phyloP scores from a whole-genome alignment of 2,797 vertebrate genomes.

The Sebastes reedi region DNA sequence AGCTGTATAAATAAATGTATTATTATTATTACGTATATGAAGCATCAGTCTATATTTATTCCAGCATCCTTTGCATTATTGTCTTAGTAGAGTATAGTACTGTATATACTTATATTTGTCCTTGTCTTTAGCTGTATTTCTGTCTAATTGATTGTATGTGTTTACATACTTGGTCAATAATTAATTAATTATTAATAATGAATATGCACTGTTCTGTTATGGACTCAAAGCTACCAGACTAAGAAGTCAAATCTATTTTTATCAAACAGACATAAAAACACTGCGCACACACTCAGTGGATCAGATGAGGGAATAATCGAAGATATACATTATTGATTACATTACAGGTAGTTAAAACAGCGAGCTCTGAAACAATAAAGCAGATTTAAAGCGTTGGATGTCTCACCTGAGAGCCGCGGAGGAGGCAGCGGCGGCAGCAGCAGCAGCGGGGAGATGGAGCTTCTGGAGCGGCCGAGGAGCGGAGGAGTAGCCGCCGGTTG shows the following conservation, averaged over 20 bases:
- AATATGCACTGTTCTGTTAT: too few species aligned
- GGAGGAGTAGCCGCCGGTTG: not conserved
- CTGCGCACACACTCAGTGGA: not conserved
- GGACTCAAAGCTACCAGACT: too few species aligned
- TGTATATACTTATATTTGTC: not conserved
- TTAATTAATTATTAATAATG: too few species aligned
- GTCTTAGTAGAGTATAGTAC: too few species aligned
- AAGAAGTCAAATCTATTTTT: not conserved
- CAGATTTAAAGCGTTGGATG: not conserved
- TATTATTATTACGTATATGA: too few species aligned
- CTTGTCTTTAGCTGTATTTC: not conserved
- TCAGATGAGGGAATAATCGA: not conserved
- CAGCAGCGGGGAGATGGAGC: not conserved
- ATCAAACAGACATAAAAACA: not conserved
- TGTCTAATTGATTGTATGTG: not conserved
- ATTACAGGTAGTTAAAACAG: not conserved
- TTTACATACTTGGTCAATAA: too few species aligned
- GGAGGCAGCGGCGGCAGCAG: not conserved
- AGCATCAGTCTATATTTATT: too few species aligned
- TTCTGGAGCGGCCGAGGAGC: not conserved
- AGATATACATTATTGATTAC: accelerated
- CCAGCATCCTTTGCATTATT: too few species aligned
- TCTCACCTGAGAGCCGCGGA: conserved; percentile 39
- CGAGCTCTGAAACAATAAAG: not conserved
- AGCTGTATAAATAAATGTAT: too few species aligned